Evolutionary conservation across 2,797 vertebrate species (phyloP).

Genomic region (Helicolenus hilgendorfi): DNA sequence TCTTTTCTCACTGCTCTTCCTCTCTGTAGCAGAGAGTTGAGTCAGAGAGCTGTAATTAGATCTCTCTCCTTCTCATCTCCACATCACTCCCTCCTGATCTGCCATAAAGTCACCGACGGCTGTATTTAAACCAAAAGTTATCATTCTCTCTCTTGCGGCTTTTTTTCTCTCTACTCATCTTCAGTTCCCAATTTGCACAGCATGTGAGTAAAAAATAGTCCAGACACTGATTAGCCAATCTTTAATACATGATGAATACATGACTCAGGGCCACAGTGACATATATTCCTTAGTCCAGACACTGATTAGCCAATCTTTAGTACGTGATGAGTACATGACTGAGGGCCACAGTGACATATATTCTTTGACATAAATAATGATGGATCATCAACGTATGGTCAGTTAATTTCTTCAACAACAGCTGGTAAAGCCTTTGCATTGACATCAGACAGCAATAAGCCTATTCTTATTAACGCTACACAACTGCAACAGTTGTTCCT

Average conservation of each 20-base stretch:
- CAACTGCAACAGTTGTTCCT: constrained; percentile 35
- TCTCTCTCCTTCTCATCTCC: constrained; percentile 65
- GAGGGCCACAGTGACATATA: not conserved
- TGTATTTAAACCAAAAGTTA: constrained; percentile 68
- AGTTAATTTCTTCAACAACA: not conserved
- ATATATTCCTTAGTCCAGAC: not conserved
- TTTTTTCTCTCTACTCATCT: not conserved
- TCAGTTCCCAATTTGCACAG: not conserved
- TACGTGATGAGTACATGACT: not conserved
- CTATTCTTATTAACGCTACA: not conserved
- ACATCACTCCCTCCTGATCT: constrained; percentile 67
- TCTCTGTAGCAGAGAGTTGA: constrained; percentile 38
- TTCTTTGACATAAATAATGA: not conserved
- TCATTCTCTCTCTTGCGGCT: not conserved
- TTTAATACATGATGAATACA: not conserved
- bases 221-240: not conserved
- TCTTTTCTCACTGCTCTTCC: constrained; percentile 2
- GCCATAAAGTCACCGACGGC: constrained; percentile 56
- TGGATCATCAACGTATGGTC: not conserved
- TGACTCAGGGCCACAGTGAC: not conserved
- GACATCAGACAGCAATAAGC: not conserved
- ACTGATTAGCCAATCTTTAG: too few relatives aligned
- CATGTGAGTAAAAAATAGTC: too few relatives aligned
- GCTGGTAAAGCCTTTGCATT: not conserved
- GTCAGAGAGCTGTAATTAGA: constrained; percentile 79